Conservation (phyloP, 1,140 invertebrate genomes). For the Scaptomyza hsui region DNA sequence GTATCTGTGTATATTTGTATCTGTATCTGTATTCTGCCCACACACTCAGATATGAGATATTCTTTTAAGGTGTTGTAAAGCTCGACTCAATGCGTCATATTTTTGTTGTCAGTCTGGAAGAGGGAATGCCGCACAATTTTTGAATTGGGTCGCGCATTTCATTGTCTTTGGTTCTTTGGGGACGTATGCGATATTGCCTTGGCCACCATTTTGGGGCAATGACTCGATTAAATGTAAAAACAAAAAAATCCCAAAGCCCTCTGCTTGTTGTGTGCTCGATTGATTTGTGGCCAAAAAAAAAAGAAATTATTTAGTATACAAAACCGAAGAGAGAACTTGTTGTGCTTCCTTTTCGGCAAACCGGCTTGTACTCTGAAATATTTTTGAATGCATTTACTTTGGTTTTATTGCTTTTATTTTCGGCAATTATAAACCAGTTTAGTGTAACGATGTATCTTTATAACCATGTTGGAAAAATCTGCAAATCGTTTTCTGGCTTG, state of each 20-base stretch:
- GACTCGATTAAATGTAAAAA: slow-evolving; percentile 64
- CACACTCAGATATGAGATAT: background rate
- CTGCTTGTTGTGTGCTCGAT: slow-evolving; percentile 17
- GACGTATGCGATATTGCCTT: slow-evolving; percentile 43
- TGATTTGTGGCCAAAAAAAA: slow-evolving; percentile 34
- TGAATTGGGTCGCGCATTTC: slow-evolving; percentile 48
- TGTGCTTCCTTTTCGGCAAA: slow-evolving; percentile 34
- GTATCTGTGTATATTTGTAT: slow-evolving; percentile 25
- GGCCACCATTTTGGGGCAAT: slow-evolving; percentile 75
- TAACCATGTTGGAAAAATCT: slow-evolving; percentile 50
- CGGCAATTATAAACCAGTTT: slow-evolving; percentile 72
- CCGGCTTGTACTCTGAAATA: slow-evolving; percentile 9
- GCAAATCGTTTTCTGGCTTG: slow-evolving; percentile 42
- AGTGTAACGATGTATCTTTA: slow-evolving; percentile 47
- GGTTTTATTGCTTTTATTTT: slow-evolving; percentile 1
- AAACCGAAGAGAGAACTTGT: slow-evolving; percentile 40
- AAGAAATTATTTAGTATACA: slow-evolving; percentile 16
- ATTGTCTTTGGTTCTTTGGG: slow-evolving; percentile 39
- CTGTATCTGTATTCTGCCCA: slow-evolving; percentile 19
- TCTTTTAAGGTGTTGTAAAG: slow-evolving; percentile 10
- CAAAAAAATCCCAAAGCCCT: slow-evolving; percentile 3
- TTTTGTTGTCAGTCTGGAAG: slow-evolving; percentile 34
- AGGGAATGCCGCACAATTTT: slow-evolving; percentile 52
- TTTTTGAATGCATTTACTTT: slow-evolving; percentile 40
- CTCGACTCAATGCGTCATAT: slow-evolving; percentile 49